phyloP scores from a whole-genome alignment of 2,797 vertebrate species.

The Gastrophryne carolinensis region DNA sequence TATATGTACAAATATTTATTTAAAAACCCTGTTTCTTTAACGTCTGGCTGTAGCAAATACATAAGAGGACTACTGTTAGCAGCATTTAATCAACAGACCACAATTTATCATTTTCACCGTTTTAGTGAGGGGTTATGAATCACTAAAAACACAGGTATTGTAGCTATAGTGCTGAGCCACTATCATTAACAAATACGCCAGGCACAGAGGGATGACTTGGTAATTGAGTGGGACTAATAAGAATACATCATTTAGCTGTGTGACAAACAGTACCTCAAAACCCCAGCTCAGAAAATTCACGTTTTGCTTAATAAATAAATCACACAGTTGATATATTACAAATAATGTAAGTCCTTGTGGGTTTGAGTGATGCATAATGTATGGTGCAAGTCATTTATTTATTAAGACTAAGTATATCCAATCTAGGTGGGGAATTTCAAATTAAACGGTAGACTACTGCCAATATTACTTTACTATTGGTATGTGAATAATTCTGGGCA shows the following conservation, averaged over 20 bases:
- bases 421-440: conserved; percentile 70
- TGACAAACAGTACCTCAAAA: conserved; percentile 81
- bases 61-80: conserved; percentile 69
- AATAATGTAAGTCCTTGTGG: conserved; percentile 86
- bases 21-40: conserved; percentile 71
- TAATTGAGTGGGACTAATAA: conserved; percentile 85
- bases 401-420: conserved; percentile 87
- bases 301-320: conserved; percentile 98
- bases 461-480: conserved; percentile 58
- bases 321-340: conserved; percentile 90
- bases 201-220: conserved; percentile 77
- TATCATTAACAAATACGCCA: conserved; percentile 76
- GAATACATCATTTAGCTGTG: conserved; percentile 81
- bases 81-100: conserved; percentile 77
- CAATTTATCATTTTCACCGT: conserved; percentile 80
- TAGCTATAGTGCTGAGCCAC: conserved; percentile 69
- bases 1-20: conserved; percentile 75
- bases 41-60: conserved; percentile 68
- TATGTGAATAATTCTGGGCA: conserved; percentile 51
- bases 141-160: conserved; percentile 79
- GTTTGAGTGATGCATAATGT: conserved; percentile 94
- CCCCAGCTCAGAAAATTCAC: conserved; percentile 85
- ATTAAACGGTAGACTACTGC: conserved; percentile 61
- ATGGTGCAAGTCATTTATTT: conserved; percentile 92
- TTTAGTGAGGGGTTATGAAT: conserved; percentile 77